These are phyloP conservation scores for Dasyprocta punctata DNA, from an alignment of 2,113 vertebrate species.

Conservation along the genomic window DNA sequence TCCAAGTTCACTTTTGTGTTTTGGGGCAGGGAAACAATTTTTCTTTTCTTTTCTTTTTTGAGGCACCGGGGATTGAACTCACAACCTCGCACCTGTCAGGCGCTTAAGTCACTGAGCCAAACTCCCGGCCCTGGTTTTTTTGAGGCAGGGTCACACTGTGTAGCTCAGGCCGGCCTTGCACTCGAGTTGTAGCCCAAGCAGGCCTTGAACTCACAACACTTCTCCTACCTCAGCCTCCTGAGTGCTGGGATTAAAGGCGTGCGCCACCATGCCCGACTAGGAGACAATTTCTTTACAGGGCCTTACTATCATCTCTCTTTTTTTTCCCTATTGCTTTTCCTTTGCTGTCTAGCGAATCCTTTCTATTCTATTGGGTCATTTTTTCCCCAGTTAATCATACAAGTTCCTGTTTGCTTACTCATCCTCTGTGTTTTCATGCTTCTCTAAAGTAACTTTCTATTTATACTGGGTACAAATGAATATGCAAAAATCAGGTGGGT, in stretches of 20 bases:
- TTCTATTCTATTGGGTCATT: background rate
- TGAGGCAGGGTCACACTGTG: too few relatives aligned
- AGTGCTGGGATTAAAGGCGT: too few relatives aligned
- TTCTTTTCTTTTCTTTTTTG: too few relatives aligned
- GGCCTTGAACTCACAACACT: too few relatives aligned
- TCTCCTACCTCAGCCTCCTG: too few relatives aligned
- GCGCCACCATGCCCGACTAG: too few relatives aligned
- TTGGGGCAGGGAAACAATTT: background rate
- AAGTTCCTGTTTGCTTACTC: constrained; percentile 32
- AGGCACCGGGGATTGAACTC: too few relatives aligned
- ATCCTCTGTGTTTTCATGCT: constrained; percentile 33
- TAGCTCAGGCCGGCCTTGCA: too few relatives aligned
- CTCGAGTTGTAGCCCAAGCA: too few relatives aligned
- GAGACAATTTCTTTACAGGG: background rate
- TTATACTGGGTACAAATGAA: constrained; percentile 37
- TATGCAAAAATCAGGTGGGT: background rate
- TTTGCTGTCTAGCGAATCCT: background rate
- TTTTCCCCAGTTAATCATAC: constrained; percentile 5
- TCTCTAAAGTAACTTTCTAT: constrained; percentile 50
- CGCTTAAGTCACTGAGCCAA: too few relatives aligned
- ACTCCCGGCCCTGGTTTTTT: too few relatives aligned
- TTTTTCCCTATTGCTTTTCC: background rate
- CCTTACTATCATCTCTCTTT: background rate
- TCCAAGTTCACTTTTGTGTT: background rate
- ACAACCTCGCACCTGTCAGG: too few relatives aligned